Percentiles rank a stretch among this genome's conserved stretches.
phyloP scores from a whole-genome alignment of 1,140 invertebrate species.

The Cotesia typhae region DNA sequence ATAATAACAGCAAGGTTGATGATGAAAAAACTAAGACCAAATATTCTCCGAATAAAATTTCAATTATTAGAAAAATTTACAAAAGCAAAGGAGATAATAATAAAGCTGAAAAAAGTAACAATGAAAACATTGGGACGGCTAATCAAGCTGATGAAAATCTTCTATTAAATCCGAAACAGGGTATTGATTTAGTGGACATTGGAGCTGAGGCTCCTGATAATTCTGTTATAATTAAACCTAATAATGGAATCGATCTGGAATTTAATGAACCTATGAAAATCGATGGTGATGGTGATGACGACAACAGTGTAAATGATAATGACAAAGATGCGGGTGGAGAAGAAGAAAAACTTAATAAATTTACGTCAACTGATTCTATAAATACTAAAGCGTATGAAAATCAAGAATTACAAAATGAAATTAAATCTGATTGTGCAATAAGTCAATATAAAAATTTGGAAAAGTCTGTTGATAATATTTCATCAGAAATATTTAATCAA shows the following conservation, averaged over 20 bases:
- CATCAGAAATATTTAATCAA: too few relatives aligned
- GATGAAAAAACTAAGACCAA: slow-evolving; percentile 5
- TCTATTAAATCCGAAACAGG: not conserved
- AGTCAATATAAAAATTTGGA: too few relatives aligned
- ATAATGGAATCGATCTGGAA: not conserved
- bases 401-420: too few relatives aligned
- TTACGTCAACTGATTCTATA: too few relatives aligned
- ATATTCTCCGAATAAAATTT: slow-evolving; percentile 30
- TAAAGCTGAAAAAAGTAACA: not conserved
- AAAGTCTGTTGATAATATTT: too few relatives aligned
- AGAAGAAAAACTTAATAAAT: not conserved
- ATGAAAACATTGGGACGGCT: not conserved
- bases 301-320: not conserved
- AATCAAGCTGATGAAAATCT: not conserved
- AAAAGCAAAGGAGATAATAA: not conserved
- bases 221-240: not conserved
- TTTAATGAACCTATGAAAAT: not conserved
- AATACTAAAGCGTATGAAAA: too few relatives aligned
- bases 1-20: slow-evolving; percentile 2
- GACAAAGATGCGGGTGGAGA: not conserved
- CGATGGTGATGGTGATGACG: not conserved
- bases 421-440: too few relatives aligned
- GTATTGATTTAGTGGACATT: not conserved
- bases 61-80: slow-evolving; percentile 29
- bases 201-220: not conserved